Evolutionary conservation across 2,113 vertebrate species (phyloP).

Genomic region (Thamnaconus septentrionalis): DNA sequence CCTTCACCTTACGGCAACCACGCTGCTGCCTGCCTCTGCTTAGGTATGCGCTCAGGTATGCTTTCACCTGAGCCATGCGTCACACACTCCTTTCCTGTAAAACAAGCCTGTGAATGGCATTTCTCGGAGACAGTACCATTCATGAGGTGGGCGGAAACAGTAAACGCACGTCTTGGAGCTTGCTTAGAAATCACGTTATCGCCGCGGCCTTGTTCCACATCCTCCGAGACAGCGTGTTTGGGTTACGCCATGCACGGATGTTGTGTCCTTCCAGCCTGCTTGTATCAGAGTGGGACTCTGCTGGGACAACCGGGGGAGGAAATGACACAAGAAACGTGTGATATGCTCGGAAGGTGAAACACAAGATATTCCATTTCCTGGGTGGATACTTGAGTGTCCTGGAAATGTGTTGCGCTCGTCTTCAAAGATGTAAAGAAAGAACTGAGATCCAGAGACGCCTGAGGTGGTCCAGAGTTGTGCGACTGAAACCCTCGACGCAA

Average conservation of each 20-base stretch:
- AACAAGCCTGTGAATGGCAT: conserved; percentile 22
- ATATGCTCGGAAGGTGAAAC: conserved; percentile 1
- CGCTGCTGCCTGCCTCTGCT: neutral
- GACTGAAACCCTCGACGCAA: too few species aligned
- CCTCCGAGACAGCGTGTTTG: conserved; percentile 37
- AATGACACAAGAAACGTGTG: conserved; percentile 7
- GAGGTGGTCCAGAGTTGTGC: too few species aligned
- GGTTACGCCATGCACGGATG: conserved; percentile 51
- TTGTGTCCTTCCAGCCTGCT: conserved; percentile 41
- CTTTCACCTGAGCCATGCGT: conserved; percentile 43
- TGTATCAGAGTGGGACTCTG: conserved; percentile 43
- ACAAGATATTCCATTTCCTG: neutral
- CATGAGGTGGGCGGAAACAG: neutral
- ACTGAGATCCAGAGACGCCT: too few species aligned
- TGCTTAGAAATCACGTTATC: too few species aligned
- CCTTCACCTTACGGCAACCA: too few species aligned
- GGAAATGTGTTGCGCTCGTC: too few species aligned
- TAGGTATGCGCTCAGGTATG: conserved; percentile 22
- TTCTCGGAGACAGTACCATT: conserved; percentile 28
- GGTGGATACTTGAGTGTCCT: too few species aligned
- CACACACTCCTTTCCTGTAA: conserved; percentile 23
- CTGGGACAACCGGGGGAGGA: conserved; percentile 11
- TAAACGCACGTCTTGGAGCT: too few species aligned
- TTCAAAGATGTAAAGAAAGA: too few species aligned
- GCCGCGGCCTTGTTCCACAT: conserved; percentile 21